Evolutionary conservation across 2,888 invertebrate genomes (phyloP).

Genomic region (Danaus chrysippus): DNA sequence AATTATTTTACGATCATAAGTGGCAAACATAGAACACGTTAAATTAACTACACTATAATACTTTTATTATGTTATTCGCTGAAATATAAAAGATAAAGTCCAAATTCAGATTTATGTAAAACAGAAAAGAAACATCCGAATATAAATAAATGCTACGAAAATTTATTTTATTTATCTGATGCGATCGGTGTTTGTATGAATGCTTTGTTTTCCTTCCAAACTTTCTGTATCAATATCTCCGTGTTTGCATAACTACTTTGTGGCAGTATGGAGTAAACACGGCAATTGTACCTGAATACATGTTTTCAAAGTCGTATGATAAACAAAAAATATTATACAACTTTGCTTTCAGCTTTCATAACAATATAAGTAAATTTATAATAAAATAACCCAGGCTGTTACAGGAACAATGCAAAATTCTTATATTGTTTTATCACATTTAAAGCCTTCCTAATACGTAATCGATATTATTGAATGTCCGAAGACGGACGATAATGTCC

Average conservation of each 20-base stretch:
- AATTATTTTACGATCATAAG: neutral
- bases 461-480: conserved; percentile 71
- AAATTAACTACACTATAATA: no score
- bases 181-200: conserved; percentile 27
- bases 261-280: conserved; percentile 57
- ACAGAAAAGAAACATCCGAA: neutral
- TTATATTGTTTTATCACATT: conserved; percentile 23
- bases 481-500: conserved; percentile 75
- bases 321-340: conserved; percentile 32
- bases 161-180: conserved; percentile 18
- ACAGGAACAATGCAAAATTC: no score
- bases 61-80: no score
- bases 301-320: conserved; percentile 35
- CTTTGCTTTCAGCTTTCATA: conserved; percentile 17
- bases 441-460: conserved; percentile 44
- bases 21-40: no score
- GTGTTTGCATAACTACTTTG: conserved; percentile 72
- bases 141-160: neutral
- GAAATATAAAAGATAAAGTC: neutral
- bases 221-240: conserved; percentile 64
- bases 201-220: conserved; percentile 72
- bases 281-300: conserved; percentile 47
- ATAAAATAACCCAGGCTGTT: no score
- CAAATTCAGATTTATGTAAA: neutral
- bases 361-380: neutral